A percentile compares a stretch with the other conserved stretches of the same genome.
Conservation (phyloP, 35 echinoderm and acorn worm genomes). For the Anneissia japonica region DNA sequence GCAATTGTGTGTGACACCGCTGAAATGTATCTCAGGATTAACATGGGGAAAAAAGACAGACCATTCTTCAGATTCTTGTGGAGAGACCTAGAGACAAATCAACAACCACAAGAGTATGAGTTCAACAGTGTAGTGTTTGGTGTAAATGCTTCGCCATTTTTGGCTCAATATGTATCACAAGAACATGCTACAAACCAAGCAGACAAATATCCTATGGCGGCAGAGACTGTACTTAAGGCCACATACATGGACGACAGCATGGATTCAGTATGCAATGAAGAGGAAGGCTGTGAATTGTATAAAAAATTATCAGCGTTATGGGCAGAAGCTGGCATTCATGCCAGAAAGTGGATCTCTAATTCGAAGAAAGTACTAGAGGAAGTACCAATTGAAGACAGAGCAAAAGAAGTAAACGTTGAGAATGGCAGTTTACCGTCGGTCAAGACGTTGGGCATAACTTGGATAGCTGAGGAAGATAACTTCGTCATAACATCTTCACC, state of each 20-base stretch:
- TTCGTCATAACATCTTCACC: not conserved
- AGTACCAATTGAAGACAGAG: constrained; percentile 26
- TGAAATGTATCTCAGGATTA: constrained; percentile 13
- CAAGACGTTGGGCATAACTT: constrained; percentile 15
- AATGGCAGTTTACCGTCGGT: constrained; percentile 9
- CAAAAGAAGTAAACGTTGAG: constrained; percentile 6
- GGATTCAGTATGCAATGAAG: constrained; percentile 30
- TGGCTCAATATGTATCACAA: not conserved
- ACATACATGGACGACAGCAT: constrained; percentile 37
- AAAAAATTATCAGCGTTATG: constrained; percentile 3
- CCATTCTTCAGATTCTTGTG: not conserved
- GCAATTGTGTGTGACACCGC: not conserved
- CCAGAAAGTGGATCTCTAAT: constrained; percentile 22
- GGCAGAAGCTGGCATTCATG: constrained; percentile 9
- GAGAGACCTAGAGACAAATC: constrained; percentile 3
- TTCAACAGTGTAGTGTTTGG: constrained; percentile 9
- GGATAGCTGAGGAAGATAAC: constrained; percentile 15
- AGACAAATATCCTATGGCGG: constrained; percentile 1
- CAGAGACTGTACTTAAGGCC: constrained; percentile 26
- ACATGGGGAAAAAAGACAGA: not conserved
- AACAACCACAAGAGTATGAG: not conserved
- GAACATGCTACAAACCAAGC: not conserved
- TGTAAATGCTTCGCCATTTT: constrained; percentile 10
- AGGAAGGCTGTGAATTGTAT: constrained; percentile 6
- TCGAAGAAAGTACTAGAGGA: constrained; percentile 11